phyloP scores from a whole-genome alignment of 2,113 vertebrate genomes.

The Menura novaehollandiae region DNA sequence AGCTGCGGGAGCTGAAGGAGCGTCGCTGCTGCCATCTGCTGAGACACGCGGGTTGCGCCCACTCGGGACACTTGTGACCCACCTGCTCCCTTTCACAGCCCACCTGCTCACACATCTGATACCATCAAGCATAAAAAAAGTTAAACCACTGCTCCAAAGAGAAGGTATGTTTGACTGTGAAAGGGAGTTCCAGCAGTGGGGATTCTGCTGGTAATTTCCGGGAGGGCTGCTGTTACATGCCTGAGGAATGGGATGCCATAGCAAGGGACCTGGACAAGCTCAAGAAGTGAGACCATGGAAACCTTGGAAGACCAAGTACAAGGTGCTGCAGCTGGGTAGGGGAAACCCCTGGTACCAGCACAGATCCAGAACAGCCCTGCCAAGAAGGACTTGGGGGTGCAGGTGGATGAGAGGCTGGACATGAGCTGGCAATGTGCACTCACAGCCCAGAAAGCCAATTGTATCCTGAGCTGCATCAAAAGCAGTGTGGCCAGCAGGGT shows the following conservation, averaged over 20 bases:
- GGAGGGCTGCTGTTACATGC: too few relatives aligned
- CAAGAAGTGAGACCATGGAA: not conserved
- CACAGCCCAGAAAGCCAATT: not conserved
- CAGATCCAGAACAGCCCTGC: not conserved
- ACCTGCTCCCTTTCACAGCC: not conserved
- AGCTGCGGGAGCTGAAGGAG: not conserved
- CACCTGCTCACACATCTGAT: not conserved
- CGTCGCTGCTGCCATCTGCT: not conserved
- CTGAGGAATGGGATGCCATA: not conserved
- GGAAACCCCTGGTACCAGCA: fast-evolving
- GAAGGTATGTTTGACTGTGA: not conserved
- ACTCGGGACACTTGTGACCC: not conserved
- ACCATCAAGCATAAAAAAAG: not conserved
- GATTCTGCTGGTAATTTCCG: not conserved
- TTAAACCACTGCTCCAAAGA: not conserved
- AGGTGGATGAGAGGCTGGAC: not conserved
- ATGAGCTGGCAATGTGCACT: not conserved
- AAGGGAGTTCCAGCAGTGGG: not conserved
- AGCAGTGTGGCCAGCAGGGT: not conserved
- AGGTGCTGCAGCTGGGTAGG: not conserved
- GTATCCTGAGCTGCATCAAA: not conserved
- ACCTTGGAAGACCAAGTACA: not conserved
- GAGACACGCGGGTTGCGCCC: not conserved
- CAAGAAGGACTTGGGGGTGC: not conserved
- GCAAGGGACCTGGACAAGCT: not conserved